Conservation (phyloP, 2,113 vertebrate genomes). For the Vulpes ferrilata region DNA sequence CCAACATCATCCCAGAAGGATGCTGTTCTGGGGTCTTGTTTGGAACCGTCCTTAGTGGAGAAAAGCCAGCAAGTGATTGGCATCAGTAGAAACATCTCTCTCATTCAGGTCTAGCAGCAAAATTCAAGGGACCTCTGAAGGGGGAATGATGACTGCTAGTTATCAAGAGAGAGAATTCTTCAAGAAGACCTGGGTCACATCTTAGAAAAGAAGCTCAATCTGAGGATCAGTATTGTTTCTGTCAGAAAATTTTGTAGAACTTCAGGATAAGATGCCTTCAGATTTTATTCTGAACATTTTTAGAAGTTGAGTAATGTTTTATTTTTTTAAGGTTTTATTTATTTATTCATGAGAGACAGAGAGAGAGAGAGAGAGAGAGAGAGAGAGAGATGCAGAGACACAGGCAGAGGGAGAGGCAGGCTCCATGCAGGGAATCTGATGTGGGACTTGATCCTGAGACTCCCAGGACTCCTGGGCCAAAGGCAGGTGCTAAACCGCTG, state of each 20-base stretch:
- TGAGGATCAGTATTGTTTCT: not conserved
- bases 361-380: too few species aligned
- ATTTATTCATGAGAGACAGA: too few species aligned
- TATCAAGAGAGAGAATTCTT: not conserved
- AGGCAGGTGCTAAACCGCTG: too few species aligned
- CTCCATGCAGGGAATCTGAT: too few species aligned
- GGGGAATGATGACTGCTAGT: rapidly evolving
- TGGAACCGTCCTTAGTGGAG: rapidly evolving
- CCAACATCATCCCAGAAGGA: not conserved
- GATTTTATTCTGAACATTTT: not conserved
- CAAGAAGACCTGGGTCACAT: not conserved
- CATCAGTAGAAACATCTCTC: not conserved
- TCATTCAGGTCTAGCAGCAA: too few species aligned
- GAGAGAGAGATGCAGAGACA: too few species aligned
- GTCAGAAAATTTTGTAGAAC: not conserved
- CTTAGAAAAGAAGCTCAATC: not conserved
- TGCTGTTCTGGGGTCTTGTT: rapidly evolving
- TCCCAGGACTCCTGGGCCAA: too few species aligned
- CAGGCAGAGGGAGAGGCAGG: too few species aligned
- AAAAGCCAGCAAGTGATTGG: rapidly evolving
- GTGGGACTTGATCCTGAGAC: too few species aligned
- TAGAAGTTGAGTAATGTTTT: not conserved
- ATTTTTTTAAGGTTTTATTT: too few species aligned
- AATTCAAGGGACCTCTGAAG: rapidly evolving
- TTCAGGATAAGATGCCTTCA: not conserved